Base-by-base conservation (phyloP, 2,888 invertebrate genomes). In the Chymomyza amoena region DNA sequence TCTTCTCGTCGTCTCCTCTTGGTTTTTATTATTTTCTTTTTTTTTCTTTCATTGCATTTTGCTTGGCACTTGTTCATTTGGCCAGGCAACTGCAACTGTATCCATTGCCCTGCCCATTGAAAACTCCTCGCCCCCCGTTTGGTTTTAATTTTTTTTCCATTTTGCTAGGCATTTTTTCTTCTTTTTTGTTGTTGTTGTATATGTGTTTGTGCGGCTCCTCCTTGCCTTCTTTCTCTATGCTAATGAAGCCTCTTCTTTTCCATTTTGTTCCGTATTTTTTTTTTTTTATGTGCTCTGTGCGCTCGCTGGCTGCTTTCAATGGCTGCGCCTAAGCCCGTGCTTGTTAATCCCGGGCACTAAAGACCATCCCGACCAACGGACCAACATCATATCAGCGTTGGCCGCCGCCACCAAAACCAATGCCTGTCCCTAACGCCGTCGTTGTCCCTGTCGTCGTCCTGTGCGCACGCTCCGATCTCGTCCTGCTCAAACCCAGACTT, bases 221-320 rank as follows among this genome's bases (percentile, higher is more conserved):
- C 54, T 60, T 13, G 45, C 39, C 18, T 61, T 61, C 66, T 57
- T 57, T 77, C 70, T 81, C 81, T 88, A 83, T 83, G 83, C 83
- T 83, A 83, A 83, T 83, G 83, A 83, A 87, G 83, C 89, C 87
- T 83, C 84, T 87, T 85, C 88, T 82, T 85, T 80, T 71, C 72
- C 75, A 70, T 64, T 20, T 57, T 56, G 65, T 67, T 72, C 56
- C 39, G 57, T 63, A 39, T 7, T 52, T 16, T 15, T 20, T 16
- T 18, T 59, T n/a, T 61, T 54, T 57, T 62, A 16, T 15, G 59
- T 50, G 54, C 28, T 51, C 39, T n/a, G 63, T 62, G 65, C 18
- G n/a, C 65, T 62, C 25, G 25, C 25, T 25, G 25, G 25, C 25
- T 25, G 64, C 16, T 64, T 28, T 28, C 68, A 57, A 51, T 63